Evolutionary conservation across 2,797 vertebrate genomes (phyloP), one percentile per base, ranked within the genome.

Genomic region (Alectoris magna): DNA sequence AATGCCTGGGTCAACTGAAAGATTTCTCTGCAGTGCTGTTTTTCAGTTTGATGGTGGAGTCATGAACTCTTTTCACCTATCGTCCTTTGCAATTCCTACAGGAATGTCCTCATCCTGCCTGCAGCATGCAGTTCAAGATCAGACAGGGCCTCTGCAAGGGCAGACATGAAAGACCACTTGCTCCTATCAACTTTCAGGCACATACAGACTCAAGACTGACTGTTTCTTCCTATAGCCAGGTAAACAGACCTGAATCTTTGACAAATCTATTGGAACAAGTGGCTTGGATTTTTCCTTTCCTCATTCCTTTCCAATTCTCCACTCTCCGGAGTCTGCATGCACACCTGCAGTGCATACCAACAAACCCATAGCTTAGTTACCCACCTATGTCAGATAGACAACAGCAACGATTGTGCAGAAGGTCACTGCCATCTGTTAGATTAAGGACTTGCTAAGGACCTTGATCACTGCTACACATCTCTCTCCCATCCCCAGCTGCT

Each of bases 1-100:
- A 26, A 46, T 0, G 49, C 19, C 68, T 71, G 64, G 81, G 72
- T 67, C 67, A 86, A 87, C 60, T 26, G 41, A 36, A 1, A 55
- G 71, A 69, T 90, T 51, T 80, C 60, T 94, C 93, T 86, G 94
- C 85, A 93, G 91, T 60, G 79, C 80, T 84, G 72, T 14, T 88
- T 85, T 55, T 78, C 88, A 76, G 66, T 77, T 75, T 91, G 76
- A 86, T 18, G 48, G 73, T 11, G 38, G 48, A 92, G 53, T 31
- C 1, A 1, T 64, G 41, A 53, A 58, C 56, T 83, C 48, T 79
- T 79, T 29, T 76, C 14, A 68, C 31, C 27, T 38, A 15, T 21
- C 5, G 0, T 31, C 60, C 73, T 60, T 39, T 82, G 43, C 41
- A 74, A 49, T 19, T 72, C 36, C 76, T 84, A 13, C 34, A n/a